Percentiles rank a stretch among this genome's conserved stretches.
phyloP scores from a whole-genome alignment of 2,113 vertebrate species.

The Misgurnus mizolepis region DNA sequence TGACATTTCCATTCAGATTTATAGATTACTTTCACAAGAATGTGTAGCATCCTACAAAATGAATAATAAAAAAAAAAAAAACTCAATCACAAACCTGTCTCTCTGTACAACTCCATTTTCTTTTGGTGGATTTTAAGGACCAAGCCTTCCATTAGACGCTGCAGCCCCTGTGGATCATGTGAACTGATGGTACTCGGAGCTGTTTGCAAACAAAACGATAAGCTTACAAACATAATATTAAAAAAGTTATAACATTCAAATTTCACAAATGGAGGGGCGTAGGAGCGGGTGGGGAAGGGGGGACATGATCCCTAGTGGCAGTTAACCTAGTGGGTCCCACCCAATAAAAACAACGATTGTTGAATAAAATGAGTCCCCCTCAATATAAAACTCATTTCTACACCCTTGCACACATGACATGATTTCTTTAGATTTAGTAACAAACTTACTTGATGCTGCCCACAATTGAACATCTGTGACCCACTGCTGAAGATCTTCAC shows the following conservation, averaged over 20 bases:
- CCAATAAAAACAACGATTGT: constrained; percentile 3
- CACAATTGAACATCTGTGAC: constrained; percentile 23
- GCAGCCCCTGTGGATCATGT: constrained; percentile 21
- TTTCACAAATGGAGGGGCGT: not conserved
- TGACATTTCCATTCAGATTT: constrained; percentile 12
- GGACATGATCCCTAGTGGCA: constrained; percentile 2
- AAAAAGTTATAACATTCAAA: constrained; percentile 17
- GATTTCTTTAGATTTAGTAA: constrained; percentile 12
- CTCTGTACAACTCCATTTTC: constrained; percentile 31
- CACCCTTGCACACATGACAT: constrained; percentile 12
- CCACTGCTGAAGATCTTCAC: constrained; percentile 32
- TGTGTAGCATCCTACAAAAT: constrained; percentile 13
- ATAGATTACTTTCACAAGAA: constrained; percentile 22
- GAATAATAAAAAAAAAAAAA: not conserved
- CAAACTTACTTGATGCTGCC: constrained; percentile 24
- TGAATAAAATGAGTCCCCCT: not conserved
- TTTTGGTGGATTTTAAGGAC: constrained; percentile 27
- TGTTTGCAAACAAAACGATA: constrained; percentile 12
- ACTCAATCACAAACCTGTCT: constrained; percentile 20
- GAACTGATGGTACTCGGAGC: constrained; percentile 14
- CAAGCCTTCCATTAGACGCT: constrained; percentile 24
- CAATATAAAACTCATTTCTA: constrained; percentile 12
- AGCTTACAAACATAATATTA: not conserved
- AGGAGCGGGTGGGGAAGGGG: constrained; percentile 3
- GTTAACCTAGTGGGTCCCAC: not conserved